These are phyloP conservation scores for Drosophila tripunctata DNA, from an alignment of 2,888 invertebrate species.

Conservation along the genomic window DNA sequence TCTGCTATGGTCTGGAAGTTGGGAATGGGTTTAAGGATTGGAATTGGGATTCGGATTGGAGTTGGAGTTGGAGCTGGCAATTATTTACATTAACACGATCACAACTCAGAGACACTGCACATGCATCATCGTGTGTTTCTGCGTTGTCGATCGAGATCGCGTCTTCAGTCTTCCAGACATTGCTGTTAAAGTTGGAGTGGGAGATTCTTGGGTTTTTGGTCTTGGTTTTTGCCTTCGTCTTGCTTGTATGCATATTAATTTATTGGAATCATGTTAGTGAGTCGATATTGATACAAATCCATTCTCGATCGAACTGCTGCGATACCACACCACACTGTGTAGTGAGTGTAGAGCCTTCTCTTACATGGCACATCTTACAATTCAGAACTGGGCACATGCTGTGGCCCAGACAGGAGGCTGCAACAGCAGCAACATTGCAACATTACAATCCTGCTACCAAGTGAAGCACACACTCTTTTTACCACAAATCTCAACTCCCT, in stretches of 20 bases:
- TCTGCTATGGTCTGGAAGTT: slow-evolving; percentile 52
- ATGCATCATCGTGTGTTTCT: slow-evolving; percentile 81
- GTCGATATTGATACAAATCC: slow-evolving; percentile 85
- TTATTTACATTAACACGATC: slow-evolving; percentile 84
- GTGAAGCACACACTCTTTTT: not conserved
- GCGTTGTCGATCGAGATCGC: slow-evolving; percentile 76
- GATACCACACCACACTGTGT: slow-evolving; percentile 52
- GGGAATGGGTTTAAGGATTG: slow-evolving; percentile 1
- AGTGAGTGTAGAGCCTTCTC: not conserved
- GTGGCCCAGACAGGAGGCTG: slow-evolving; percentile 51
- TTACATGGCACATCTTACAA: slow-evolving; percentile 24
- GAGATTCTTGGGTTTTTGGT: slow-evolving; percentile 4
- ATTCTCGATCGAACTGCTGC: slow-evolving; percentile 81
- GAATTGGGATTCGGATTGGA: not conserved
- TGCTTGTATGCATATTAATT: slow-evolving; percentile 83
- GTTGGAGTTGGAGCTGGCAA: slow-evolving; percentile 70
- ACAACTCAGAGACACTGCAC: slow-evolving; percentile 82
- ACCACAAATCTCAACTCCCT: not conserved
- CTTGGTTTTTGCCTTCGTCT: slow-evolving; percentile 18
- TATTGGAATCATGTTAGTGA: slow-evolving; percentile 84
- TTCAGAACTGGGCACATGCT: slow-evolving; percentile 55
- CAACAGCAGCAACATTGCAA: slow-evolving; percentile 55
- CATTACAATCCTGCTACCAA: slow-evolving; percentile 48
- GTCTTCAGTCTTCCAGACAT: slow-evolving; percentile 17
- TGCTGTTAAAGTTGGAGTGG: slow-evolving; percentile 31